Base-by-base conservation (phyloP, 2,888 invertebrate species). In the Amphipyra berbera region DNA sequence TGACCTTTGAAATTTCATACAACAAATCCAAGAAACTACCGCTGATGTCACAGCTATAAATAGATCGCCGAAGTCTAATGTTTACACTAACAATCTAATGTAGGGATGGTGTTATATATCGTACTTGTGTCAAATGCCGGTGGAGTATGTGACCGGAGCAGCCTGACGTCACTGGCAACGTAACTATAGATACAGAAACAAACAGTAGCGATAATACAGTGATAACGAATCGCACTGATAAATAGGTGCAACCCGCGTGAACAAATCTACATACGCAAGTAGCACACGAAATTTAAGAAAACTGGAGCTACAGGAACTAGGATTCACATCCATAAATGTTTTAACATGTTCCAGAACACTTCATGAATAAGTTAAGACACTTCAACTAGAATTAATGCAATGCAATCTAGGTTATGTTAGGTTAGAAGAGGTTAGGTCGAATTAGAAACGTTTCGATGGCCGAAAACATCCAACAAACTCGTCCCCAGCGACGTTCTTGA, bases 171-270 rank as follows among this genome's bases (percentile, higher is more conserved):
- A 89, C 69, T 63, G 64, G 57, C 73, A 81, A 88, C 91, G 90
- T 88, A 89, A 88, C 85, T 81, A 82, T 82, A 89, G 88, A 90
- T 90, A 91, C 85, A 90, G 90, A 88, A 89, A 90, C 92, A 91
- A 90, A 90, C 92, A 91, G 92, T 88, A 88, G 92, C 89, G 93
- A 92, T 93, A 92, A 82, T 76, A 79, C 73, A 76, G 69, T 86
- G 92, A 93, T 92, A 91, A 91, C 84, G 85, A 85, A 88, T 87
- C 88, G 88, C 89, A 88, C 86, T 86, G 90, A 92, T 90, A 90
- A 85, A 85, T 77, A 79, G 83, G 82, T 89, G 88, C 90, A 87
- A 83, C 82, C 82, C 79, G 76, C 82, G 77, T 84, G 82, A 83
- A 85, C 68, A 38, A 73, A 61, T 71, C 74, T 73, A 61, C 59